Base-by-base conservation (phyloP, 1,140 invertebrate species). In the Trachymyrmex septentrionalis region DNA sequence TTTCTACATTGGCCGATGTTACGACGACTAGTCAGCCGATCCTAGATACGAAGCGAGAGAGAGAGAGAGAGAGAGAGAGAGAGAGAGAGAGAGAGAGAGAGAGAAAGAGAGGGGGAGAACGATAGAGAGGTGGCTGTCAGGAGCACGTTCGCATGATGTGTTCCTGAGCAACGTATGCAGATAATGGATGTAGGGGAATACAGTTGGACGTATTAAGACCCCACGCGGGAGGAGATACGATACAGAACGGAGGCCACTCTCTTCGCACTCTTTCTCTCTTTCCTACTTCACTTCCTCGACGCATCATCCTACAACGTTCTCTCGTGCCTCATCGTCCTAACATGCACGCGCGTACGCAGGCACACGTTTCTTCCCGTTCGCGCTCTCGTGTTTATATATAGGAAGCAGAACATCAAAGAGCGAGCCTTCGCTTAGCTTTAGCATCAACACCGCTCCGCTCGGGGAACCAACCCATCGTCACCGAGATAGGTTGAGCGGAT, bases 331-430 rank as follows among this genome's bases (percentile, higher is more conserved):
- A 48, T 88, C 53, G 48, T 38, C 71, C 59, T 57, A 55, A 59
- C 66, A 6, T 30, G 24, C 38, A 44, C 44, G 69, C 44, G 30
- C 44, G 55, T 61, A 38, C 50, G 44, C 53, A 50, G n/a, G 48
- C 86, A 55, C 67, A 55, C 67, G 69, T 12, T 81, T 86, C 87
- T 82, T 88, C 80, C 78, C 63, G 86, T 81, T 91, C 88, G 78
- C 78, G 75, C 84, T 59, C 78, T 87, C 87, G 92, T 93, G 94
- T 94, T 94, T 95, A 95, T 95, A 95, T 94, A 94, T 94, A 94
- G 94, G 92, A 94, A 94, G 91, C 92, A 88, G 90, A 94, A 95
- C 94, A 95, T 94, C 94, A 95, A 94, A 95, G 94, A 94, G 92
- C 92, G 92, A 94, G 85, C 84, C 92, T 93, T 92, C 92, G 93